phyloP scores from a whole-genome alignment of 2,113 vertebrate genomes.

The Nycticorax nycticorax region DNA sequence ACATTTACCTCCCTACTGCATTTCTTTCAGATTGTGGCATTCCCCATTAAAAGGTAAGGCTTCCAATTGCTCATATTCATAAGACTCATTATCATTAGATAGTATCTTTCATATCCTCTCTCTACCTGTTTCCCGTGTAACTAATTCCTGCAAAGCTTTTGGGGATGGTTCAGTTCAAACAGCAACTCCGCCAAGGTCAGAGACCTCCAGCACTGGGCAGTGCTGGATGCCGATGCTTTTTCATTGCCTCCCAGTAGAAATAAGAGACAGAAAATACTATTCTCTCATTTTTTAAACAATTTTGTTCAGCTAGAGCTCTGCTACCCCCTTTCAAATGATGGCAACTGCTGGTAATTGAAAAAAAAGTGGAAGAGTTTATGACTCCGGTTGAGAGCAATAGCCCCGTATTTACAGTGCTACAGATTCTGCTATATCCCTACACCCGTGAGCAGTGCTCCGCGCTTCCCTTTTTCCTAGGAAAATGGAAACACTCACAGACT shows the following conservation, averaged over 20 bases:
- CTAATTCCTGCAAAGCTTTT: neutral
- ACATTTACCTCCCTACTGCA: neutral
- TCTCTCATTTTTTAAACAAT: neutral
- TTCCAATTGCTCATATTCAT: neutral
- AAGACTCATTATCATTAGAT: neutral
- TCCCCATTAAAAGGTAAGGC: neutral
- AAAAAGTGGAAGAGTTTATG: neutral
- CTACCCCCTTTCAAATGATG: neutral
- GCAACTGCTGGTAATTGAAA: neutral
- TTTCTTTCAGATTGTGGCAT: neutral
- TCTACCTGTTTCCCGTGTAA: neutral
- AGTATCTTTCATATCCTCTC: neutral
- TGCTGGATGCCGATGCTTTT: neutral
- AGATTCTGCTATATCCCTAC: neutral
- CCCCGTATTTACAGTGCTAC: neutral
- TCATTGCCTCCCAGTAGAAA: neutral
- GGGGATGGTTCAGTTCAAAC: neutral
- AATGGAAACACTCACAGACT: neutral
- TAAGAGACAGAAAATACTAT: neutral
- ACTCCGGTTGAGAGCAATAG: neutral
- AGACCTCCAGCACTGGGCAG: neutral
- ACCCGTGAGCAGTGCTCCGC: neutral
- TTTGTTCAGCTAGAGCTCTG: neutral
- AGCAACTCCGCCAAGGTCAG: neutral
- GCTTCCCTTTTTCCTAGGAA: neutral